These are phyloP conservation scores for Ia io DNA, from an alignment of 2,113 vertebrate genomes.

Conservation along the genomic window DNA sequence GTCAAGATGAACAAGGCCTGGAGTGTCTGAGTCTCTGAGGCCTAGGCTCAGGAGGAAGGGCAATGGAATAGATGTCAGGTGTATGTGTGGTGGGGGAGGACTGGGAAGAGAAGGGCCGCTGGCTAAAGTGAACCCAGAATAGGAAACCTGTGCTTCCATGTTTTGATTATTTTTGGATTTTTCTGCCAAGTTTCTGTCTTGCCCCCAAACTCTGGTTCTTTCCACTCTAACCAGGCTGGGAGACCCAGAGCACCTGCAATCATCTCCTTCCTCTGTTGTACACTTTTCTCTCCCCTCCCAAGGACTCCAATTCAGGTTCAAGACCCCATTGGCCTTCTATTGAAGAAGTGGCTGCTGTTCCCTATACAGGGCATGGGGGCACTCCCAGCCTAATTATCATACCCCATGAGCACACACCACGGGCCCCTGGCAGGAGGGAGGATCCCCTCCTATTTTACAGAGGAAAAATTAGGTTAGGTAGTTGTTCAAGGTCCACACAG, in stretches of 20 bases:
- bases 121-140: background rate
- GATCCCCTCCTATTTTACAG: background rate
- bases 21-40: background rate
- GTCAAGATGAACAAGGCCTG: background rate
- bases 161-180: constrained; percentile 11
- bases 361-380: background rate
- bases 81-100: no score
- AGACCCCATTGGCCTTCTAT: background rate
- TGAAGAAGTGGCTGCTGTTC: background rate
- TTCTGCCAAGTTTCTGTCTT: background rate
- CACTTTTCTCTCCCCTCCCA: background rate
- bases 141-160: background rate
- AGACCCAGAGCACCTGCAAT: background rate
- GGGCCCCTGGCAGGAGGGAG: background rate
- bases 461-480: background rate
- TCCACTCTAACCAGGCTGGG: background rate
- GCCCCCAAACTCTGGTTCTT: background rate
- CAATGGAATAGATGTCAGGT: background rate
- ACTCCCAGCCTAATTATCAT: background rate
- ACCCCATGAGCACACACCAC: background rate
- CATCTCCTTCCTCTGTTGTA: background rate
- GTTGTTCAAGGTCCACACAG: background rate
- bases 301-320: background rate
- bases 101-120: background rate
- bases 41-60: background rate